Conservation (phyloP, 2,888 invertebrate species). For the Lasiommata megera region DNA sequence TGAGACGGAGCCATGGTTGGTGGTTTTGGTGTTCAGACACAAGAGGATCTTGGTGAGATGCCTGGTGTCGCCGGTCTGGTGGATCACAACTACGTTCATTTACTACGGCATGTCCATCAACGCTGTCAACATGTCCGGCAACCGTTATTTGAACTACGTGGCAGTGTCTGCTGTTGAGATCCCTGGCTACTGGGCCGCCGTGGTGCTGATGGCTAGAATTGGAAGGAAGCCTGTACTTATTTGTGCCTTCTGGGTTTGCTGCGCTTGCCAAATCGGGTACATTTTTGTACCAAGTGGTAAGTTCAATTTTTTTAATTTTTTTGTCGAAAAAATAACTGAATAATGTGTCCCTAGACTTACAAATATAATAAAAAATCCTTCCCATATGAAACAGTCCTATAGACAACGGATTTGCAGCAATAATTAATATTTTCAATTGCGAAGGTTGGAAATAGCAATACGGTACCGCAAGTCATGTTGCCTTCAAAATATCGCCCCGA, state of each 20-base stretch:
- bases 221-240: slow-evolving; percentile 55
- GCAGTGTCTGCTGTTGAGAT: slow-evolving; percentile 82
- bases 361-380: too few species aligned
- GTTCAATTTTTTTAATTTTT: too few species aligned
- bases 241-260: slow-evolving; percentile 33
- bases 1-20: slow-evolving; percentile 52
- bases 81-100: slow-evolving; percentile 86
- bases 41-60: slow-evolving; percentile 64
- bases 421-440: too few species aligned
- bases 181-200: slow-evolving; percentile 83
- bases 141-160: slow-evolving; percentile 85
- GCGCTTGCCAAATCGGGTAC: slow-evolving; percentile 34
- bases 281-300: slow-evolving; percentile 33
- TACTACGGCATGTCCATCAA: slow-evolving; percentile 88
- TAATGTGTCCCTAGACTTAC: too few species aligned
- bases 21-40: slow-evolving; percentile 51
- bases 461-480: too few species aligned
- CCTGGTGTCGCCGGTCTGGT: slow-evolving; percentile 82
- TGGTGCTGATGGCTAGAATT: slow-evolving; percentile 75
- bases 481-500: too few species aligned
- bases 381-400: too few species aligned
- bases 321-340: too few species aligned
- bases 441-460: too few species aligned
- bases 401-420: too few species aligned
- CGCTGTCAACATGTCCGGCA: slow-evolving; percentile 84